These are phyloP conservation scores for Leptinotarsa defecta DNA, from an alignment of 1,140 invertebrate genomes.

Conservation along the genomic window DNA sequence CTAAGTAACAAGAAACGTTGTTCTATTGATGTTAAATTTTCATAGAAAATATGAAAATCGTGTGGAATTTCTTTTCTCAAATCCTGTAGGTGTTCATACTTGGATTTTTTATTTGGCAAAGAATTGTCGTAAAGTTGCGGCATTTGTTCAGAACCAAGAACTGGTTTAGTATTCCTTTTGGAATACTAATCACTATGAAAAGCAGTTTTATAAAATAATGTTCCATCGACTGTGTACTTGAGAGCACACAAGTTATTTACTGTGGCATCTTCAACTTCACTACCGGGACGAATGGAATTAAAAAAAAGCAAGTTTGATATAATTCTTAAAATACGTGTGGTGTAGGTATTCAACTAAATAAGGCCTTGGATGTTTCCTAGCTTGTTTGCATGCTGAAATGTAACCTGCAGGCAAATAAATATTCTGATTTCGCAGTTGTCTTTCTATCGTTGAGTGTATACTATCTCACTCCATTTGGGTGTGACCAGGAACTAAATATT, in stretches of 20 bases:
- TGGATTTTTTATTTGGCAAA: too few species aligned
- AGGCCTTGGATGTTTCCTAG: constrained; percentile 11
- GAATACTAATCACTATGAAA: background rate
- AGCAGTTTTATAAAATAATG: background rate
- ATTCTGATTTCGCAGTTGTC: constrained; percentile 16
- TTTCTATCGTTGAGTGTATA: constrained; percentile 48
- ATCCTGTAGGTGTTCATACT: too few species aligned
- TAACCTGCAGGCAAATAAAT: constrained; percentile 26
- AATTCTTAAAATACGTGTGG: constrained; percentile 1
- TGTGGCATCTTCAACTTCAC: background rate
- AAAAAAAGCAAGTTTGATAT: background rate
- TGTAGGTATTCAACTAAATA: background rate
- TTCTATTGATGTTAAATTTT: too few species aligned
- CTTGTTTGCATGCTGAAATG: constrained; percentile 2
- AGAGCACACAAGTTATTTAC: background rate
- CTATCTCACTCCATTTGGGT: constrained; percentile 58
- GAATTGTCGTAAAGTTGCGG: too few species aligned
- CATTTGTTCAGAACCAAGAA: too few species aligned
- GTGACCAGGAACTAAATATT: constrained; percentile 56
- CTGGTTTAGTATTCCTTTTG: too few species aligned
- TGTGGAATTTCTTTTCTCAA: too few species aligned
- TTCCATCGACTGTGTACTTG: background rate
- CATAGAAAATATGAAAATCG: too few species aligned
- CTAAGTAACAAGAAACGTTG: too few species aligned
- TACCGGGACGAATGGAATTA: constrained; percentile 9